Base-by-base conservation (phyloP, 2,888 invertebrate genomes). In the Exephanes ischioxanthus region DNA sequence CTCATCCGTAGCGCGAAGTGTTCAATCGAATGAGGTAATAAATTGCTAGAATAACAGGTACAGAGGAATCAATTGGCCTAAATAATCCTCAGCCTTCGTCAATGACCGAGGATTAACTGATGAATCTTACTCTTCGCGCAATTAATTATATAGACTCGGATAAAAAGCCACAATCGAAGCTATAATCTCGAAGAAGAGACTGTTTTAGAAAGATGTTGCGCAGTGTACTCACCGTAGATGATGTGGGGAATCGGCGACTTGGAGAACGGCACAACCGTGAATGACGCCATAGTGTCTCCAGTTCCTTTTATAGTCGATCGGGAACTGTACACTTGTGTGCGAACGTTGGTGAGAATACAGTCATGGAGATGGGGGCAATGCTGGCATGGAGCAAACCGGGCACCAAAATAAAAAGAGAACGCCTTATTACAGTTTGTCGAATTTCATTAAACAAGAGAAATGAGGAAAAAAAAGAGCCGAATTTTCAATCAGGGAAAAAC, bases 201-300 rank as follows among this genome's bases (percentile, higher is more conserved):
- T 58, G 16, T 26, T 61, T 11, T 19, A 14, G 58, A 58, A 11
- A 58, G 19, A 61, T 63, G 16, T 14, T 9, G n/a, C 58, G 71
- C 72, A 41, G 66, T 66, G 55, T 82, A 88, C 85, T 88, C 86
- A 89, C 89, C 85, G 83, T 58, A 78, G 70, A 72, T 71, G 66
- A 79, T 79, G 70, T 75, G 70, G 67, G 66, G 81, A 86, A 70
- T 48, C 58, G 73, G 48, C 73, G 45, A 80, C 78, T 80, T 84
- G 90, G 89, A 87, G 91, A 91, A 91, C 90, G 91, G 91, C 87
- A 85, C 89, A 89, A 89, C 87, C 87, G 88, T 86, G 90, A 93
- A 90, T 93, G 93, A 89, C 89, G 87, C 88, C 91, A 89, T 89
- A 88, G 87, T 89, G 88, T 77, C 79, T 67, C 72, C 80, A 86